Conservation (phyloP, 2,797 vertebrate species). For the Capromys pilorides region DNA sequence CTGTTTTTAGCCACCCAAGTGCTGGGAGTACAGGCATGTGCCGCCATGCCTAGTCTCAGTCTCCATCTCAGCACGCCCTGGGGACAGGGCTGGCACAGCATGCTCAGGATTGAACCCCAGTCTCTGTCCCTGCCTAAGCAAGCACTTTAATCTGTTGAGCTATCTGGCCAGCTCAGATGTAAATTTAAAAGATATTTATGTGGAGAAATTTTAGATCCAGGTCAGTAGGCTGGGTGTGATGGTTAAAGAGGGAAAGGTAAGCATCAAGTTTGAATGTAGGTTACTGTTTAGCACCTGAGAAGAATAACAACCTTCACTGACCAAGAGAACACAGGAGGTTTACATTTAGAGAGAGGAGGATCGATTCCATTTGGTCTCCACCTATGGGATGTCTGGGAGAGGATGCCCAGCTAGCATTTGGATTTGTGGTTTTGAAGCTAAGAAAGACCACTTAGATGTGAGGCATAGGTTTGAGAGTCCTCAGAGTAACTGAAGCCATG, state of each 20-base stretch:
- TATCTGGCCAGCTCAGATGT: too few relatives aligned
- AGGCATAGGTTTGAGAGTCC: neutral
- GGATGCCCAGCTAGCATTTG: neutral
- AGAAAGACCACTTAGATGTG: neutral
- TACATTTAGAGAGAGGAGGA: neutral
- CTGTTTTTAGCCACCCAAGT: too few relatives aligned
- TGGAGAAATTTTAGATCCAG: neutral
- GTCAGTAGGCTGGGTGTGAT: neutral
- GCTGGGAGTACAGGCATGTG: too few relatives aligned
- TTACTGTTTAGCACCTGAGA: neutral
- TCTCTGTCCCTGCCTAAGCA: too few relatives aligned
- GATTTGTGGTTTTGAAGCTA: neutral
- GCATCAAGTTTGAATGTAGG: neutral
- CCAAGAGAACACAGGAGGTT: neutral
- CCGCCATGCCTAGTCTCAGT: too few relatives aligned
- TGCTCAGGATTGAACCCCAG: too few relatives aligned
- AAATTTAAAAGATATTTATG: neutral
- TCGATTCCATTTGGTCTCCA: neutral
- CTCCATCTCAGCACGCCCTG: too few relatives aligned
- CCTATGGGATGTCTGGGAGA: rapidly evolving
- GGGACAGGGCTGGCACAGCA: too few relatives aligned
- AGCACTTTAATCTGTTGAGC: too few relatives aligned
- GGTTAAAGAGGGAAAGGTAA: neutral
- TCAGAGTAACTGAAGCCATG: neutral
- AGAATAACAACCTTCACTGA: neutral